Percentiles rank a stretch among this genome's conserved stretches.
Evolutionary conservation across 2,888 invertebrate genomes (phyloP).

Genomic region (Lottia gigantea): DNA sequence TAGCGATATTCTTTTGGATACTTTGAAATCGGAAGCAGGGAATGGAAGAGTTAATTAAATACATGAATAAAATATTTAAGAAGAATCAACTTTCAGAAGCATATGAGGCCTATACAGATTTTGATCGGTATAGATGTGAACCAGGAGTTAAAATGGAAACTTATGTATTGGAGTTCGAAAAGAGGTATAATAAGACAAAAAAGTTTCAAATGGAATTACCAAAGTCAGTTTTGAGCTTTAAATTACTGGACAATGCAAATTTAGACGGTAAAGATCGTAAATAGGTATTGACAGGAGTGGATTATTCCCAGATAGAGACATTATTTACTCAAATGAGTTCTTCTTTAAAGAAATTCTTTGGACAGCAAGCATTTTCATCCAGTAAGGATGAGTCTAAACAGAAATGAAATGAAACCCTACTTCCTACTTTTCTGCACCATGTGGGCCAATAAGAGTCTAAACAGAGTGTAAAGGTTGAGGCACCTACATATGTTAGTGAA

Average conservation of each 20-base stretch:
- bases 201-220: conserved; percentile 3
- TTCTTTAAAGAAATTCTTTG: background rate
- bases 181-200: background rate
- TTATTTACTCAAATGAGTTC: background rate
- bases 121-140: background rate
- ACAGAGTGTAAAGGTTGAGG: background rate
- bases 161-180: background rate
- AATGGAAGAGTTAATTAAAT: background rate
- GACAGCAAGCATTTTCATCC: background rate
- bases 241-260: background rate
- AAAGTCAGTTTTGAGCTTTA: background rate
- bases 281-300: background rate
- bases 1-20: background rate
- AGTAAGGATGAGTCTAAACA: background rate
- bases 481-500: background rate
- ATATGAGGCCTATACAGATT: too few species aligned
- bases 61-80: background rate
- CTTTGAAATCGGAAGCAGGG: background rate
- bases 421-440: too few species aligned
- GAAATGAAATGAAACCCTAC: too few species aligned
- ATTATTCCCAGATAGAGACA: background rate
- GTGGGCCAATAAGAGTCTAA: too few species aligned
- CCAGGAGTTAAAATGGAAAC: background rate
- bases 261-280: background rate
- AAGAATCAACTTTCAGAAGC: background rate